Evolutionary conservation across 1,140 invertebrate genomes (phyloP).

Genomic region (Belonocnema kinseyi): DNA sequence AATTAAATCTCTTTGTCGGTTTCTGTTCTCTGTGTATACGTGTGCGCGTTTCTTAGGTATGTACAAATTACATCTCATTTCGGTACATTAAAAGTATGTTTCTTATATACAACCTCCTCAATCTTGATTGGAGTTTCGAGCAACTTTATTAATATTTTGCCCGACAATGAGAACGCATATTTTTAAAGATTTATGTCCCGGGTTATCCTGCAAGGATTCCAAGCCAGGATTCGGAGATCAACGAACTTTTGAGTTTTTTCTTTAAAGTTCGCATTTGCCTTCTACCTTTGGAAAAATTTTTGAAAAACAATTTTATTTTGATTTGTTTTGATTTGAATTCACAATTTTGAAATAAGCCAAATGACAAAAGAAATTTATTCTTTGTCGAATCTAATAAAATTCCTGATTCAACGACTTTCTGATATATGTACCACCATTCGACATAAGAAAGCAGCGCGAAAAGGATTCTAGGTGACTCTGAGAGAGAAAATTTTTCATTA

Average conservation of each 20-base stretch:
- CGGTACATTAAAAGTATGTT: slow-evolving; percentile 49
- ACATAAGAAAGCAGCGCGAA: background rate
- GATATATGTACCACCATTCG: background rate
- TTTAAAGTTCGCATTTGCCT: background rate
- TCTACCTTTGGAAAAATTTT: background rate
- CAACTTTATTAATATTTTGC: slow-evolving; percentile 4
- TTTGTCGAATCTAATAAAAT: background rate
- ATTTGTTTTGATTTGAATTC: no score
- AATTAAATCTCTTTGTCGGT: slow-evolving; percentile 30
- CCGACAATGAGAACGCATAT: slow-evolving; percentile 8
- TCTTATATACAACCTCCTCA: slow-evolving; percentile 60
- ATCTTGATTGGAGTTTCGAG: slow-evolving; percentile 54
- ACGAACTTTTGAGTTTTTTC: slow-evolving; percentile 4
- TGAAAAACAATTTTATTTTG: no score
- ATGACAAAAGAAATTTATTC: no score
- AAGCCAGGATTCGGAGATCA: slow-evolving; percentile 8
- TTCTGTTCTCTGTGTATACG: slow-evolving; percentile 26
- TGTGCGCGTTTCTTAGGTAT: slow-evolving; percentile 16
- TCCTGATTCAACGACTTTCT: background rate
- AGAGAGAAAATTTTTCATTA: background rate
- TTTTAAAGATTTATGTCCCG: background rate
- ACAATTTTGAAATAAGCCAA: no score
- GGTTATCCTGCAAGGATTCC: background rate
- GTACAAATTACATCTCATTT: slow-evolving; percentile 26
- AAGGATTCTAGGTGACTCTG: background rate